phyloP scores from a whole-genome alignment of 2,113 vertebrate species.

The Grus americana region DNA sequence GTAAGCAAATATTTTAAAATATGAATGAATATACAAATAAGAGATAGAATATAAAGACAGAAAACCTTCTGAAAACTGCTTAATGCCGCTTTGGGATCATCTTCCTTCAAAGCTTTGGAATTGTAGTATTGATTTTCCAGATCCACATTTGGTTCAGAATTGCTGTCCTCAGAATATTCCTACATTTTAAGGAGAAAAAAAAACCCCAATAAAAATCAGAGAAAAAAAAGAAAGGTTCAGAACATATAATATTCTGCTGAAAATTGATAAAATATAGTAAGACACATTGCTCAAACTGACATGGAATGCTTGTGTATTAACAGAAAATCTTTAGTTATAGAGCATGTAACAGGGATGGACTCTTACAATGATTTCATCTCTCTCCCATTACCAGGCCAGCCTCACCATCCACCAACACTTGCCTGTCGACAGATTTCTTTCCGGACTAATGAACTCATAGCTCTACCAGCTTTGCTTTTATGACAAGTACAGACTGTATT shows the following conservation, averaged over 20 bases:
- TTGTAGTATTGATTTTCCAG: slow-evolving; percentile 99
- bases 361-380: rapidly evolving
- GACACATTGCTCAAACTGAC: background rate
- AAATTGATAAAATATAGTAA: background rate
- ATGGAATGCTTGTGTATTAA: rapidly evolving
- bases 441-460: background rate
- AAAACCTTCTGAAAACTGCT: slow-evolving; percentile 98
- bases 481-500: background rate
- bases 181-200: slow-evolving; percentile 51
- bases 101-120: slow-evolving; percentile 98
- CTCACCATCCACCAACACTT: background rate
- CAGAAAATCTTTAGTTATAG: background rate
- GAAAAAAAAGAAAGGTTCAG: background rate
- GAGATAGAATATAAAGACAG: background rate
- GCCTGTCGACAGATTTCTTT: background rate
- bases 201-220: background rate
- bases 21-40: background rate
- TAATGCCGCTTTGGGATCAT: slow-evolving; percentile 97
- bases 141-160: slow-evolving; percentile 98
- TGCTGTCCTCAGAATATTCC: slow-evolving; percentile 99
- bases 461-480: background rate
- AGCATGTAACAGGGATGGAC: background rate
- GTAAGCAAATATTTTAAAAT: background rate
- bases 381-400: background rate
- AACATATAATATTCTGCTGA: background rate